phyloP scores from a whole-genome alignment of 2,888 invertebrate genomes.

The Platerodrilus igneus region DNA sequence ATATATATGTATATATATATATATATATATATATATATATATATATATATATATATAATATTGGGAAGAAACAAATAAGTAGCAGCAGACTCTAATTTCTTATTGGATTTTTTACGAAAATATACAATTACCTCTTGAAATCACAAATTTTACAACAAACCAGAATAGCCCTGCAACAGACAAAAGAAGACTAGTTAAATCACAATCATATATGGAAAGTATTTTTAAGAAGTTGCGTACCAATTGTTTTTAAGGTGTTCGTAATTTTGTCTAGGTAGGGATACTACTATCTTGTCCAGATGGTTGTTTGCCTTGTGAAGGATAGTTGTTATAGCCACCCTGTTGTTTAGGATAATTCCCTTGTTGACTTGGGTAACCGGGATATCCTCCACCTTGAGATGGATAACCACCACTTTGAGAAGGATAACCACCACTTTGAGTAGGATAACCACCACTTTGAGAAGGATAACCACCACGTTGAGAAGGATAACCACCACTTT shows the following conservation, averaged over 20 bases:
- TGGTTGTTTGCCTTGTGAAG: conserved; percentile 25
- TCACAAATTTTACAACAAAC: conserved; percentile 37
- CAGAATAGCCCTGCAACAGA: conserved; percentile 48
- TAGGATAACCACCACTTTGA: conserved; percentile 30
- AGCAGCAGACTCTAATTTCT: too few relatives aligned
- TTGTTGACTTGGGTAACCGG: conserved; percentile 6
- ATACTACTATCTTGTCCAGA: too few relatives aligned
- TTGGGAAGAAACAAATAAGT: too few relatives aligned
- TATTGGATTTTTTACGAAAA: conserved; percentile 4
- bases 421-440: conserved; percentile 24
- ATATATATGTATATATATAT: not conserved
- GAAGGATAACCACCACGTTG: conserved; percentile 30
- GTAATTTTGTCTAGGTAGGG: conserved; percentile 40
- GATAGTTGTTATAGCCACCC: conserved; percentile 11
- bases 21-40: not conserved
- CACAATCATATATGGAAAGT: conserved; percentile 35
- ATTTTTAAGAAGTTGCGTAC: conserved; percentile 44
- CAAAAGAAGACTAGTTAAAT: conserved; percentile 19
- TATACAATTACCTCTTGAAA: conserved; percentile 10
- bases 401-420: conserved; percentile 9
- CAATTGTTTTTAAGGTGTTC: conserved; percentile 42
- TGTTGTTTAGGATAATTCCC: conserved; percentile 6
- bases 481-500: conserved; percentile 21
- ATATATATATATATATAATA: conserved; percentile 2
- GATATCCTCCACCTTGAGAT: conserved; percentile 20